These are phyloP conservation scores for Drosophila novamexicana DNA, from an alignment of 1,140 invertebrate genomes.

Conservation along the genomic window DNA sequence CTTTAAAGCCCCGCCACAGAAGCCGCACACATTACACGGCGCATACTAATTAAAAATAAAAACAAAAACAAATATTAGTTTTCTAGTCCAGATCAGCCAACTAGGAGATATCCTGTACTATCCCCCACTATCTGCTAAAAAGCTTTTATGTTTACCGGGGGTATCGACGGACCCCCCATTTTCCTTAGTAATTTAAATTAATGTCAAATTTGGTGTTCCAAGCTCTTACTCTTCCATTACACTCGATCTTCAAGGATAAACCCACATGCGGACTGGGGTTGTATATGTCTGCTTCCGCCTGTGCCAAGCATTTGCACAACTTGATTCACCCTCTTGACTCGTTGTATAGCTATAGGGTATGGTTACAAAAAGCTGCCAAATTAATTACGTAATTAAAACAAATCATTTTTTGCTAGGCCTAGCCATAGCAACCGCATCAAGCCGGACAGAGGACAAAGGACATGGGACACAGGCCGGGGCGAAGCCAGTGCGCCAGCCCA, in stretches of 20 bases:
- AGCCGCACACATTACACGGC: slow-evolving; percentile 44
- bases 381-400: slow-evolving; percentile 79
- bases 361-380: slow-evolving; percentile 43
- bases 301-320: no score
- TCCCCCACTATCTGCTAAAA: no score
- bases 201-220: no score
- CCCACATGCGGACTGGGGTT: no score
- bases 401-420: slow-evolving; percentile 51
- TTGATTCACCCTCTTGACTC: no score
- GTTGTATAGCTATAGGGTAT: not conserved
- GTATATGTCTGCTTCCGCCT: no score
- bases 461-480: not conserved
- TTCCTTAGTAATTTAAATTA: no score
- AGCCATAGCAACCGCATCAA: slow-evolving; percentile 36
- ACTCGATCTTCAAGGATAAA: no score
- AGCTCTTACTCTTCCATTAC: no score
- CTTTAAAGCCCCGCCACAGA: slow-evolving; percentile 32
- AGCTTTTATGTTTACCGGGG: no score
- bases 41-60: slow-evolving; percentile 62
- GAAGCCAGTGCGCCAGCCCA: slow-evolving; percentile 24
- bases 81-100: not conserved
- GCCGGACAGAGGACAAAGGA: slow-evolving; percentile 11
- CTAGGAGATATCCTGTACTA: not conserved
- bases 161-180: no score
- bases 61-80: not conserved